These are phyloP conservation scores for Euzophera pinguis DNA, from an alignment of 2,888 invertebrate genomes.

Conservation along the genomic window DNA sequence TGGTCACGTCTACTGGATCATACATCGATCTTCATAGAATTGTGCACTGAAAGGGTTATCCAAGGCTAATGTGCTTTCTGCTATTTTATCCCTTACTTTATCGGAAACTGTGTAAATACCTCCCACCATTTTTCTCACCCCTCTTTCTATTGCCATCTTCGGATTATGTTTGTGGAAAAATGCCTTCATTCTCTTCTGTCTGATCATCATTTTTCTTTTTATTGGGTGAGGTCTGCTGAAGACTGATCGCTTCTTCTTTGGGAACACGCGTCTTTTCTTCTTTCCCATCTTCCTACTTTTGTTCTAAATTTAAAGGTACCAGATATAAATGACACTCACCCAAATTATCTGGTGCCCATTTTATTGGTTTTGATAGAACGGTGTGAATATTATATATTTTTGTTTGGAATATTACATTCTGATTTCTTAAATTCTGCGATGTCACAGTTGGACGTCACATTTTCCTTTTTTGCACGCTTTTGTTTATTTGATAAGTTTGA, in stretches of 20 bases:
- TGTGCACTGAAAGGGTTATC: constrained; percentile 56
- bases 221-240: constrained; percentile 59
- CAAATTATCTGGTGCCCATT: constrained; percentile 19
- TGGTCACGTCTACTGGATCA: constrained; percentile 35
- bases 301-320: not conserved
- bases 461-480: constrained; percentile 16
- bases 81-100: constrained; percentile 54
- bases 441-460: constrained; percentile 12
- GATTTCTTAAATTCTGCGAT: constrained; percentile 15
- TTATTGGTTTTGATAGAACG: constrained; percentile 13
- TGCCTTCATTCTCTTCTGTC: constrained; percentile 48
- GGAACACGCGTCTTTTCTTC: constrained; percentile 43
- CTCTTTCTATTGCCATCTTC: constrained; percentile 33
- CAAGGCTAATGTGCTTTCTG: constrained; percentile 50
- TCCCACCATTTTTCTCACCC: constrained; percentile 48
- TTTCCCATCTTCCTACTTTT: constrained; percentile 43
- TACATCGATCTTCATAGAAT: constrained; percentile 59
- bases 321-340: constrained; percentile 7
- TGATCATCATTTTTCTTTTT: constrained; percentile 48
- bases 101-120: constrained; percentile 54
- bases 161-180: constrained; percentile 55
- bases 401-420: constrained; percentile 21
- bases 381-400: not conserved
- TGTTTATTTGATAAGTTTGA: constrained; percentile 15
- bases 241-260: constrained; percentile 49